Base-by-base conservation (phyloP, 2,113 vertebrate genomes). In the Rhipidura dahli region DNA sequence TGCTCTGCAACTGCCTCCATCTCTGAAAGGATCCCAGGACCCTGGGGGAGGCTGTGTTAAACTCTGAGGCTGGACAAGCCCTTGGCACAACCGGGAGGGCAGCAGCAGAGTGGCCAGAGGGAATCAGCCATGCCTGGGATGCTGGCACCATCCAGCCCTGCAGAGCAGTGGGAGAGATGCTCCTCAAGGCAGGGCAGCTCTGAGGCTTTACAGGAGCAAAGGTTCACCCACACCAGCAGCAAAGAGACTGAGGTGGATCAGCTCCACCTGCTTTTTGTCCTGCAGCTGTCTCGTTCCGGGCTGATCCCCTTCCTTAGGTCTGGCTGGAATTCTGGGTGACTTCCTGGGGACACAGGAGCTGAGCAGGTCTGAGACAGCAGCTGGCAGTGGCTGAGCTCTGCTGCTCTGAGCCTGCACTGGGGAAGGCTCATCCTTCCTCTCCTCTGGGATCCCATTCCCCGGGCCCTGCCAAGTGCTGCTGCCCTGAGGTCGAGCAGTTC, bases 151-250 rank as follows among this genome's bases (percentile, higher is more conserved):
- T 4, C 27, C 59, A 75, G 81, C 65, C 8, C 19, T 63, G 64
- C 49, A 66, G 30, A 42, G 61, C 5, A 6, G 54, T 1, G 23
- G 0, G 47, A 33, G 8, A 0, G 3, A 9, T 26, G 37, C 44
- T 47, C 47, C 56, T 56, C 21, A 11, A 13, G 28, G n/a, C 39
- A 35, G 39, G 33, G 30, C 61, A 68, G 50, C 9, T n/a, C 70
- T 85, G 57, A 86, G 70, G 27, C 40, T 39, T 24, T 7, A 4
- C 45, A 49, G 30, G 10, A 1, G 2, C 59, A 53, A 28, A 77
- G 26, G 4, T 4, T 47, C 33, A 37, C 24, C n/a, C 44, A 20
- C 8, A 54, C 6, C 2, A 0, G 17, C 77, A 69, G n/a, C 3
- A 1, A 40, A 72, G 33, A 42, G 11, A 9, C 6, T 4, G 28